A percentile compares a stretch with the other conserved stretches of the same genome.
Conservation (phyloP, 2,888 invertebrate genomes). For the Agrochola litura region DNA sequence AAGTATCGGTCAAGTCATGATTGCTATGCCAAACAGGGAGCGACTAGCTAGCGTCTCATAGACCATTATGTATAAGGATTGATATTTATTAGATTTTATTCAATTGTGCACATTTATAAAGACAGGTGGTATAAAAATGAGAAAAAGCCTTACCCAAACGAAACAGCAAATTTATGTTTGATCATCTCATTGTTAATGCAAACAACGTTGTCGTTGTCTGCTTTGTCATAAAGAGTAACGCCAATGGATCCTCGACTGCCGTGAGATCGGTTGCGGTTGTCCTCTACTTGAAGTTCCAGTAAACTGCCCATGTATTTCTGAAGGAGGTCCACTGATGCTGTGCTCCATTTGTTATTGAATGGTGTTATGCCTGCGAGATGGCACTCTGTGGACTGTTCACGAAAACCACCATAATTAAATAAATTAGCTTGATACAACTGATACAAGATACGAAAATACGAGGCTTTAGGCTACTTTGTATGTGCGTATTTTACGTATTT, state of each 20-base stretch:
- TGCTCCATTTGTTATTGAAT: conserved; percentile 81
- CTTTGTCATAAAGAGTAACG: conserved; percentile 78
- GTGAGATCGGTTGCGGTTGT: conserved; percentile 67
- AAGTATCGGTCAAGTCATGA: background rate
- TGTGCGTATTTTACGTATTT: no score
- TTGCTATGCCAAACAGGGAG: background rate
- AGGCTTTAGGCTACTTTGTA: no score
- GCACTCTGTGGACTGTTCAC: conserved; percentile 81
- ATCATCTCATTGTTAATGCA: conserved; percentile 86
- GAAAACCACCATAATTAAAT: conserved; percentile 1
- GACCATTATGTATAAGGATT: background rate
- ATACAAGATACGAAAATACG: background rate
- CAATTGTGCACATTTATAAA: background rate
- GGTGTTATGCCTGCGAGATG: conserved; percentile 85
- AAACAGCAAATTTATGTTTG: conserved; percentile 82
- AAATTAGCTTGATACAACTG: background rate
- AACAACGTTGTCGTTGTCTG: conserved; percentile 72
- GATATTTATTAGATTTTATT: background rate
- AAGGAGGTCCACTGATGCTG: conserved; percentile 78
- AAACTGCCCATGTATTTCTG: conserved; percentile 71
- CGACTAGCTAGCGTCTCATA: background rate
- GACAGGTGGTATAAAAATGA: background rate
- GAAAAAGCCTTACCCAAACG: conserved; percentile 78
- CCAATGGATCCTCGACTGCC: conserved; percentile 75
- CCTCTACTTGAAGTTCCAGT: conserved; percentile 80